Evolutionary conservation across 1,140 invertebrate genomes (phyloP), one percentile per base, ranked within the genome.

Genomic region (Trichoplusia ni): DNA sequence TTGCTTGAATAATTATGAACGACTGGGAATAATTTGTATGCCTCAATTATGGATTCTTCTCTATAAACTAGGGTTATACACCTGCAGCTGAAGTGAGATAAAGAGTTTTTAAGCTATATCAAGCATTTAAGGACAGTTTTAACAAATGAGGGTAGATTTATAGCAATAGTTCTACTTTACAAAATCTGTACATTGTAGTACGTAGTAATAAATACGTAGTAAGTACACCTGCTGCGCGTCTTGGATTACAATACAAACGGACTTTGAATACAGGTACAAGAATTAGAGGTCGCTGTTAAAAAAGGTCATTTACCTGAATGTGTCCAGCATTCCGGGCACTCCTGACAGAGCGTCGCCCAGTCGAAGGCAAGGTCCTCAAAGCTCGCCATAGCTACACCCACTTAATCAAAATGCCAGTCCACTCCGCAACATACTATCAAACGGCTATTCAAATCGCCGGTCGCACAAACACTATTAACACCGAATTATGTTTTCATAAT

Each of bases 311-410:
- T 70, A 92, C 91, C 91, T 91, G 90, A 87, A n/a, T 79, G 65
- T 9, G 91, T 91, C 91, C 91, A 92, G 82, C 92, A 92, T 64
- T 92, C 91, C 13, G 91, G 84, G 67, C 91, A 92, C 40, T 92
- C 91, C 79, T 92, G 91, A 71, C 91, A 92, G 23, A 92, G 85
- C 71, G 91, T 84, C 68, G 87, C 89, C 91, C 91, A 92, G 77
- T 92, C 91, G 79, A 91, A 91, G 66, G 91, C 81, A 62, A 92
- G 83, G 73, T 92, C 91, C 67, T 90, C 79, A 73, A 92, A 91
- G 67, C 89, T 91, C 68, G 91, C 91, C 91, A 92, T 92, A 38
- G 44, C 67, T 71, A 73, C 75, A 75, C 71, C 68, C 53, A 72
- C 69, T 67, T 46, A 59, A 51, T 68, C 64, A 73, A 59, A 54